phyloP scores from a whole-genome alignment of 2,888 invertebrate genomes.

The Pilophorus perplexus region DNA sequence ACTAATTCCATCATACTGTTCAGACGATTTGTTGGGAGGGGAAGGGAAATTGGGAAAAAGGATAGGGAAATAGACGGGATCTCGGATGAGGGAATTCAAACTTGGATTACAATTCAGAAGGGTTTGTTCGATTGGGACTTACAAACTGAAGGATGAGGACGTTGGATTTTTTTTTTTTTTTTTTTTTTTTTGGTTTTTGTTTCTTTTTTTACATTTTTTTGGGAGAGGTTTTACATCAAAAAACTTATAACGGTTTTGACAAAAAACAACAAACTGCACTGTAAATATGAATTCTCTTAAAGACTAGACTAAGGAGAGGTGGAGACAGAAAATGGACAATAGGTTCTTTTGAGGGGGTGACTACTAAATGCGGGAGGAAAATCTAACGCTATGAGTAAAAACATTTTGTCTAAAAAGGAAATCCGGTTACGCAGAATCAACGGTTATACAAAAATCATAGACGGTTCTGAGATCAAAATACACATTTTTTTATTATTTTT shows the following conservation, averaged over 20 bases:
- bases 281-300: constrained; percentile 4
- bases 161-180: constrained; percentile 26
- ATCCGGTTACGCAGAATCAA: no score
- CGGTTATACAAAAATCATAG: no score
- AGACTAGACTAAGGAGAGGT: constrained; percentile 32
- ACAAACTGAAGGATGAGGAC: background rate
- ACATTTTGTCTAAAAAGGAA: background rate
- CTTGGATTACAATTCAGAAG: background rate
- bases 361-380: no score
- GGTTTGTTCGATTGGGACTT: background rate
- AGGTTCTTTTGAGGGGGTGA: background rate
- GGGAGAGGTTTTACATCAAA: background rate
- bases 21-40: constrained; percentile 29
- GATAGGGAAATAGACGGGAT: background rate
- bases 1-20: constrained; percentile 34
- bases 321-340: background rate
- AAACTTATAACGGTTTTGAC: background rate
- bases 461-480: background rate
- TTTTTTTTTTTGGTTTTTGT: constrained; percentile 32
- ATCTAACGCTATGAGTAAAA: background rate
- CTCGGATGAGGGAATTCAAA: background rate
- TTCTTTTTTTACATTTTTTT: constrained; percentile 12
- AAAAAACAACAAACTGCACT: constrained; percentile 9
- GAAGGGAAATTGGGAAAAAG: background rate
- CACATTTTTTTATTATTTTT: background rate